Evolutionary conservation across 2,888 invertebrate species (phyloP), one percentile per base, ranked within the genome.

Genomic region (Phalera bucephala): DNA sequence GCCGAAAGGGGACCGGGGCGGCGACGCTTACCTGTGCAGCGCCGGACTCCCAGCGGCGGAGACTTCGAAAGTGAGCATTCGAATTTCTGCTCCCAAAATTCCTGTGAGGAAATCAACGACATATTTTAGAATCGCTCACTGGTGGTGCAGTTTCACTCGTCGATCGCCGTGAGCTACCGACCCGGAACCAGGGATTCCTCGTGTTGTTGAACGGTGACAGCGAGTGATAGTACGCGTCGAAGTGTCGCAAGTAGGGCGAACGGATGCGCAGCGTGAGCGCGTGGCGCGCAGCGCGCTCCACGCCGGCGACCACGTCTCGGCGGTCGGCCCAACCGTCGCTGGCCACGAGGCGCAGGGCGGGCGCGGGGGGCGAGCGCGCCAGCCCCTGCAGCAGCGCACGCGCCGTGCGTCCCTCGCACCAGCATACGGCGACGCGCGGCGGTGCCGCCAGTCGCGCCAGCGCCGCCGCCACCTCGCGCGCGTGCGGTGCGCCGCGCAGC

Each of bases 31-130:
- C 72, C 72, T 30, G 65, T 56, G 39, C 72, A 71, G 6, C 19
- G 43, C 2, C 40, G 52, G 2, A 33, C 33, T 28, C 40, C 54
- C 1, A 4, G 21, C 25, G 21, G 25, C 17, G 31, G 10, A 6
- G 46, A 40, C 1, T 48, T 48, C 11, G 82, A 67, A 25, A 91
- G 59, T 3, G 84, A 75, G 70, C 95, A 95, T 55, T 91, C 87
- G 77, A 95, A 95, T 56, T 92, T 91, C 46, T 91, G 81, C 71
- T 95, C 93, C 95, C 95, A 95, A 78, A 95, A 95, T 72, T 95
- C 95, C 61, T 90, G 80, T 71, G 94, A 94, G 87, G 88, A 25
- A 33, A 7, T 3, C 1, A 25, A 2, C 12, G 12, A 25, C 9
- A n/a, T 7, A 17, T 17, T 17, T 17, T 3, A 17, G 6, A 3